Base-by-base conservation (phyloP, 2,113 vertebrate genomes). In the Cyrtonyx montezumae region DNA sequence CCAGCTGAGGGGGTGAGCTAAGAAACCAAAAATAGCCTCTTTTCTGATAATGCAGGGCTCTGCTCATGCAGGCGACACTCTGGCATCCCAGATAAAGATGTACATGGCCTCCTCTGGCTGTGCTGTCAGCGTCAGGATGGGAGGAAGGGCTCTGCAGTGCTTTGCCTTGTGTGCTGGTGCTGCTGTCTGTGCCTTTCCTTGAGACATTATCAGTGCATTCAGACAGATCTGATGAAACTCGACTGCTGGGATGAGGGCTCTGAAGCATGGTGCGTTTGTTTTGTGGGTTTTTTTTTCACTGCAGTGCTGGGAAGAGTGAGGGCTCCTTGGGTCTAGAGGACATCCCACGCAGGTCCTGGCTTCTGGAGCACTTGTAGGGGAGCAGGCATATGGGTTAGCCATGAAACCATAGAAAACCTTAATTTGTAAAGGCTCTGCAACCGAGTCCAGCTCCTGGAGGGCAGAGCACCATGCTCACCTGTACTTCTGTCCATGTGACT, bases 71-170 rank as follows among this genome's bases (percentile, higher is more conserved):
- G 78, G 81, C 49, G 1, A 28, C 9, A 1, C 42, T 81, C 87
- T 82, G 91, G 80, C 87, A 94, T 79, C 22, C 84, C 89, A 94
- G 96, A 96, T 96, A 96, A 96, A 96, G 94, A 46, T 20, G 70
- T 4, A 2, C 32, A 14, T 56, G 40, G 80, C 58, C 92, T 88
- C 36, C 69, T 73, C 74, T 87, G 88, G 53, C 42, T 73, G 5
- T 0, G 0, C 63, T 69, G 13, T 28, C 81, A 67, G 78, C 32
- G 42, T 87, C 70, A 49, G 0, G 3, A 81, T 1, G 0, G 55
- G 2, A 10, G 28, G 82, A 74, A 63, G 46, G 59, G 81, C 51
- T 88, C 40, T 1, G 7, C 1, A 0, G 20, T 2, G 21, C 32
- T 84, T 92, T 58, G 30, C n/a, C 68, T 30, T 25, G 4, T 6